phyloP scores from a whole-genome alignment of 2,113 vertebrate genomes.

The Pelecanoides urinatrix region DNA sequence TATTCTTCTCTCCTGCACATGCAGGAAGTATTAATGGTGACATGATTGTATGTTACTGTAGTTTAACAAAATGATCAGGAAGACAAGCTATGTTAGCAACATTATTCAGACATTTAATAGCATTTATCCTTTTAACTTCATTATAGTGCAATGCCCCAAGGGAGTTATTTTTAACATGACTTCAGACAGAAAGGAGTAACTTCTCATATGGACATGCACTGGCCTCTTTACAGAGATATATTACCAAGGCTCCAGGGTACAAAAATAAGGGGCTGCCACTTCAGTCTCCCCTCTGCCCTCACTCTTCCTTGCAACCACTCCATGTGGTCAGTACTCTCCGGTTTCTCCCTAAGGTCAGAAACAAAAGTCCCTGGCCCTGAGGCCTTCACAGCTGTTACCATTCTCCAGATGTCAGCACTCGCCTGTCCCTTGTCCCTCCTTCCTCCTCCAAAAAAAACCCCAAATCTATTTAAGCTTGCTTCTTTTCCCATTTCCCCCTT shows the following conservation, averaged over 20 bases:
- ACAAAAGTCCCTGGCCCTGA: slow-evolving; percentile 2
- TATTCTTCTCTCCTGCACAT: slow-evolving; percentile 59
- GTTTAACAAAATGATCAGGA: slow-evolving; percentile 67
- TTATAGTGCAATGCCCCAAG: slow-evolving; percentile 44
- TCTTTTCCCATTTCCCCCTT: neutral
- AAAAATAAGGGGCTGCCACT: neutral
- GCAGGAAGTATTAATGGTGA: slow-evolving; percentile 67
- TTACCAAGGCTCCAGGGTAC: slow-evolving; percentile 7
- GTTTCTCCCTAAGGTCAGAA: slow-evolving; percentile 51
- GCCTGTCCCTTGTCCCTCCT: slow-evolving; percentile 14
- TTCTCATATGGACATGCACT: slow-evolving; percentile 7
- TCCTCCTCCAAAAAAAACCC: neutral
- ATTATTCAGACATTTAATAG: slow-evolving; percentile 71
- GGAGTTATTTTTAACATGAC: slow-evolving; percentile 52
- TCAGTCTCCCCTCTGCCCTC: neutral
- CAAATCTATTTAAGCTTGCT: neutral
- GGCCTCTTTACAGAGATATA: slow-evolving; percentile 17
- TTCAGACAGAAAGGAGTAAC: slow-evolving; percentile 45
- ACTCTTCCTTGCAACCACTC: neutral
- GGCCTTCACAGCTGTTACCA: slow-evolving; percentile 26
- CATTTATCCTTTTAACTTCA: slow-evolving; percentile 68
- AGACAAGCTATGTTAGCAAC: slow-evolving; percentile 63
- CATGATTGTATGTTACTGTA: slow-evolving; percentile 61
- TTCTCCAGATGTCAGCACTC: slow-evolving; percentile 21
- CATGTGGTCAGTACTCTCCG: slow-evolving; percentile 41